Percentiles rank a stretch among this genome's conserved stretches.
phyloP scores from a whole-genome alignment of 2,797 vertebrate species.

The Micrastur ruficollis region DNA sequence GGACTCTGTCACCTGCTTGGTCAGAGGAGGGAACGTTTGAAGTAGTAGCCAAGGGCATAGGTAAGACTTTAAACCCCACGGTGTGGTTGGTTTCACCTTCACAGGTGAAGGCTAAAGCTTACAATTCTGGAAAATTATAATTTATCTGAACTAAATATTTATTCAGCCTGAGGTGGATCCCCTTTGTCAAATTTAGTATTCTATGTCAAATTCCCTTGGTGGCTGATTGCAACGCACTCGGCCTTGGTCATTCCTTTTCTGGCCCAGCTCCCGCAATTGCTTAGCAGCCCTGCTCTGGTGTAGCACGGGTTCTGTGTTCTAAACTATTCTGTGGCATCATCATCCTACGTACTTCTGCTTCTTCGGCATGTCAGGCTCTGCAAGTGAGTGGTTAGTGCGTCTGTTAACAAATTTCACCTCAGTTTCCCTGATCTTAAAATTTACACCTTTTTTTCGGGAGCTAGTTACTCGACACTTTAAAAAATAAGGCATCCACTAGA shows the following conservation, averaged over 20 bases:
- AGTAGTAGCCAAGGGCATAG: background rate
- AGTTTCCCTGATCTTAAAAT: background rate
- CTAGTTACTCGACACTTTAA: background rate
- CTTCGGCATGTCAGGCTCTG: background rate
- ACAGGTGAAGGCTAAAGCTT: background rate
- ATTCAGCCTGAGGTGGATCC: background rate
- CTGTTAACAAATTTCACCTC: background rate
- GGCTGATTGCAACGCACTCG: accelerated
- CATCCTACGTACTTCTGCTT: background rate
- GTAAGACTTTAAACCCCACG: background rate
- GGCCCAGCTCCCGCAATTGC: background rate
- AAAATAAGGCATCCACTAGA: background rate
- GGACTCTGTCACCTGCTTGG: background rate
- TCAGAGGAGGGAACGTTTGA: background rate
- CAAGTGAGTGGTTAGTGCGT: too few relatives aligned
- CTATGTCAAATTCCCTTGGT: background rate
- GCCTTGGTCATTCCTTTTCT: background rate
- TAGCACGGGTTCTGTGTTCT: background rate
- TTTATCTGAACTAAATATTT: background rate
- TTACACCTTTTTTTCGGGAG: accelerated
- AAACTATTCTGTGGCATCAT: background rate
- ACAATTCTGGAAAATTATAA: background rate
- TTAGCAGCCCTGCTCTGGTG: background rate
- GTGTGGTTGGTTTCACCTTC: background rate
- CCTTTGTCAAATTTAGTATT: background rate